Percentiles rank a stretch among this genome's conserved stretches.
Evolutionary conservation across 2,797 vertebrate species (phyloP).

Genomic region (Hirundo rustica): DNA sequence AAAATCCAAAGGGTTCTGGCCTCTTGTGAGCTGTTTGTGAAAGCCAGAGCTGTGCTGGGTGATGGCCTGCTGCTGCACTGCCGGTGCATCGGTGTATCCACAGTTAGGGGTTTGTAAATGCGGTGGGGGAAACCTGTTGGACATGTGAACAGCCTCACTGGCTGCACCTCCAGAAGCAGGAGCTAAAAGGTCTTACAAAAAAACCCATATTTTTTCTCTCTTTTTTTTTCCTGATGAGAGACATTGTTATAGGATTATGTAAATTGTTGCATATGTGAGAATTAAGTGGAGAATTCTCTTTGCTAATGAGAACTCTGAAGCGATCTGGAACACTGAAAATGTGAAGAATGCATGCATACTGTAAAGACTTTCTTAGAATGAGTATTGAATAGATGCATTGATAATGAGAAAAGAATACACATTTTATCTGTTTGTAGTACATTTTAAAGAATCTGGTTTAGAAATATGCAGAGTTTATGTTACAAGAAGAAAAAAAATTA

Average conservation of each 20-base stretch:
- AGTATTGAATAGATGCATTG: not conserved
- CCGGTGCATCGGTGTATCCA: not conserved
- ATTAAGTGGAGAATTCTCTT: not conserved
- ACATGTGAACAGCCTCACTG: not conserved
- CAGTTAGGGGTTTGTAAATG: not conserved
- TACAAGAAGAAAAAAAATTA: too few relatives aligned
- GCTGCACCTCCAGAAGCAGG: not conserved
- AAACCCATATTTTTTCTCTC: not conserved
- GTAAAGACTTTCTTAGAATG: not conserved
- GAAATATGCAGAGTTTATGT: not conserved
- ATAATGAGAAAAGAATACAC: not conserved
- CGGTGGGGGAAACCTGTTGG: not conserved
- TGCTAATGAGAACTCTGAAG: not conserved
- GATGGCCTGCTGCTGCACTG: not conserved
- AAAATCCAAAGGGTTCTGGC: constrained; percentile 49
- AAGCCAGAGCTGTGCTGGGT: not conserved
- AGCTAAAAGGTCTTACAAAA: not conserved
- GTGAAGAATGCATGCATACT: not conserved
- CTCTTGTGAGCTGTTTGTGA: constrained; percentile 48
- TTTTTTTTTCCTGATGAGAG: not conserved
- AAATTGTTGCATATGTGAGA: not conserved
- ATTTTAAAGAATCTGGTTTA: not conserved
- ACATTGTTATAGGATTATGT: not conserved
- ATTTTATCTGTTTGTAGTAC: not conserved
- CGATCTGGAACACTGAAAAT: not conserved